Conservation (phyloP, 1,140 invertebrate species). For the Vanessa tameamea region DNA sequence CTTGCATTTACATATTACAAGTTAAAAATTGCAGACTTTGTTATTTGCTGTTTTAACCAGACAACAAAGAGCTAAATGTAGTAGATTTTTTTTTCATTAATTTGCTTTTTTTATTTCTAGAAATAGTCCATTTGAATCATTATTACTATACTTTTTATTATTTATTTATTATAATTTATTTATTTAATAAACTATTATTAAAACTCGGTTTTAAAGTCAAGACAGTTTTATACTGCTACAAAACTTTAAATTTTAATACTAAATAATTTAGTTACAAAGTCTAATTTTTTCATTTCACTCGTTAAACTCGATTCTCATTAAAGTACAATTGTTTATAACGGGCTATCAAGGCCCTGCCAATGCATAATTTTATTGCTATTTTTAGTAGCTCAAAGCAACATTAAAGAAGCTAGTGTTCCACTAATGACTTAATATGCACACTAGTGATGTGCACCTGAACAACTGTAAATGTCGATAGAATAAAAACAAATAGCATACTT, state of each 20-base stretch:
- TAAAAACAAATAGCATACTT: no score
- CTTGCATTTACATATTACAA: no score
- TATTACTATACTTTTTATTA: no score
- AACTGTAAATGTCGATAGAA: neutral
- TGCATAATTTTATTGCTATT: constrained; percentile 39
- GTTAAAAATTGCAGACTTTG: no score
- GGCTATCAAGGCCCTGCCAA: constrained; percentile 26
- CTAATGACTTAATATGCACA: constrained; percentile 53
- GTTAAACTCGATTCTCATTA: constrained; percentile 20
- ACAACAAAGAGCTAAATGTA: no score
- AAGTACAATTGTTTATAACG: constrained; percentile 21
- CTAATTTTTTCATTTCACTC: constrained; percentile 13
- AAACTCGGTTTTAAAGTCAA: no score
- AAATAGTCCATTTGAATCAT: no score
- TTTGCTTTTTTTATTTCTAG: no score
- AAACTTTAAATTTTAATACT: neutral
- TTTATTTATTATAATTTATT: no score
- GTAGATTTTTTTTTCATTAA: no score
- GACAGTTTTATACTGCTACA: neutral
- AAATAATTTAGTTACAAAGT: constrained; percentile 13
- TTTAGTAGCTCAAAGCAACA: constrained; percentile 33
- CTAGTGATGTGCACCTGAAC: constrained; percentile 36
- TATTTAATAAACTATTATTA: no score
- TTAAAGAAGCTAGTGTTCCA: constrained; percentile 41
- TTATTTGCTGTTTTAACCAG: no score